Evolutionary conservation across 2,888 invertebrate species (phyloP), one percentile per base, ranked within the genome.

Genomic region (Rugalucina vietnamica): DNA sequence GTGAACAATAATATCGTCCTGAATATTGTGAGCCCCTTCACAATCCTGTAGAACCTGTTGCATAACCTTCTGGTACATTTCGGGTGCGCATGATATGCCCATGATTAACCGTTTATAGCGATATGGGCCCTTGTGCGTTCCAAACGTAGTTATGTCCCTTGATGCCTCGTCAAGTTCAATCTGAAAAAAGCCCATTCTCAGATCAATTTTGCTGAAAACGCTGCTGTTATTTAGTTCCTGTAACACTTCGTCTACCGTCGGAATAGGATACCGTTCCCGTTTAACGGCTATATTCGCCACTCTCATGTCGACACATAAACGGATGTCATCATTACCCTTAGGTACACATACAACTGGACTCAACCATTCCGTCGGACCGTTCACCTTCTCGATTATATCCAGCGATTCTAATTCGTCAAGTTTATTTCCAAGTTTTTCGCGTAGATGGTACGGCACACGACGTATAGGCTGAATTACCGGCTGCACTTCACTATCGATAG

Each of bases 151-250:
- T 10, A 87, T 85, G 2, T 77, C n/a, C 21, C 82, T n/a, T 21
- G 87, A 87, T 54, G 70, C 54, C 18, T 65, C 27, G 12, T 18
- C 24, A 0, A 84, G 39, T n/a, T 76, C 79, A 37, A 85, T 76
- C 60, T 91, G 87, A 49, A 89, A 86, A 73, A 85, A 91, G 0
- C 84, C 89, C 82, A 79, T 83, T 34, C 84, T 88, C 0, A 91
- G 71, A 78, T 91, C 91, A 1, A 91, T 43, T 39, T 49, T 73
- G 39, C 73, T 73, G n/a, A 73, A 73, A 18, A 75, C 36, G 57
- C 71, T 83, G 34, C 83, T 78, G 21, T 70, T 57, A 71, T 81
- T 84, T 29, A 84, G 21, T 36, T 82, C 84, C 54, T 76, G 76
- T 8, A 86, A 18, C 14, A 82, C 27, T 0, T 84, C 76, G 2